These are phyloP conservation scores for Prochilodus magdalenae DNA, from an alignment of 2,113 vertebrate species.

Conservation along the genomic window DNA sequence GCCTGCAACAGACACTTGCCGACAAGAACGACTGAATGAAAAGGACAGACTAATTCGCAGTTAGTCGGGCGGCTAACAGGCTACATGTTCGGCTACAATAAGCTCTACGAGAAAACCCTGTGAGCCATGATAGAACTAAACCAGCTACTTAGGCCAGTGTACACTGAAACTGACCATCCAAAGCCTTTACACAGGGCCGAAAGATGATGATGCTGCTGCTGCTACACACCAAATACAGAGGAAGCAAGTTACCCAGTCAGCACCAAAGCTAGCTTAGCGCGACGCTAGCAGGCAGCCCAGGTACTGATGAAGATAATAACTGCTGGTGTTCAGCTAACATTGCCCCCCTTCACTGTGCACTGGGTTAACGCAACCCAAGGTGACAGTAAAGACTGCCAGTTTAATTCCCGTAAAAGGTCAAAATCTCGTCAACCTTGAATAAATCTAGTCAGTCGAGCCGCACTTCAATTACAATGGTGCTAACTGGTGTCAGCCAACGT, in stretches of 20 bases:
- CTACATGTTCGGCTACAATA: too few species aligned
- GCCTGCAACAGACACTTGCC: too few species aligned
- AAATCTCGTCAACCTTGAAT: too few species aligned
- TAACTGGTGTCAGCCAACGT: neutral
- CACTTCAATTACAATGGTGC: neutral
- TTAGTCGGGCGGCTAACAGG: too few species aligned
- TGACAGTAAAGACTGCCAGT: neutral
- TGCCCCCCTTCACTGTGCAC: too few species aligned
- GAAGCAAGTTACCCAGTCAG: neutral
- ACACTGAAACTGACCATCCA: neutral
- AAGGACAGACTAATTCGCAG: too few species aligned
- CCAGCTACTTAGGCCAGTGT: neutral
- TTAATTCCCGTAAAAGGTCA: neutral
- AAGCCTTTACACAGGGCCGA: constrained; percentile 13
- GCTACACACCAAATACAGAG: constrained; percentile 7
- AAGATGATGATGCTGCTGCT: neutral
- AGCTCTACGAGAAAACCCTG: too few species aligned
- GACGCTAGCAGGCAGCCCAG: constrained; percentile 21
- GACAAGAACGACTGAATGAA: too few species aligned
- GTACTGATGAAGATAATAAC: constrained; percentile 7
- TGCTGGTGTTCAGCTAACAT: neutral
- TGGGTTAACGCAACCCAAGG: constrained; percentile 1
- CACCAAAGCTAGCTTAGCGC: constrained; percentile 17
- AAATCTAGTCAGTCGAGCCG: too few species aligned
- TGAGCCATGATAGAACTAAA: too few species aligned